phyloP scores from a whole-genome alignment of 35 echinoderm and acorn worm genomes.

The Diadema setosum region DNA sequence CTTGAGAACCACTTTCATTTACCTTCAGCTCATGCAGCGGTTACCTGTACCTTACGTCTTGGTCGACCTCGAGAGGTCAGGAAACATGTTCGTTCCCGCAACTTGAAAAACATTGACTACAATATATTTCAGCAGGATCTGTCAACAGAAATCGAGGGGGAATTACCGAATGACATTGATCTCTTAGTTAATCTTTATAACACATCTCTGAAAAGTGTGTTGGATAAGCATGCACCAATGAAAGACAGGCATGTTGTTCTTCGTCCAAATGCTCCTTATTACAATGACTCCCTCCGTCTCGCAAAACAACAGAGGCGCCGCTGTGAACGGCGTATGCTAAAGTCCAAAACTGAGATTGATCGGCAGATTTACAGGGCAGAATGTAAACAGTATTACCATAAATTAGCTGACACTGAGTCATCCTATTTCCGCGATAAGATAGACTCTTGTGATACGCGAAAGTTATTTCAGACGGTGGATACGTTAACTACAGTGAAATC shows the following conservation, averaged over 20 bases:
- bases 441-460: neutral
- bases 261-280: conserved; percentile 19
- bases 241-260: neutral
- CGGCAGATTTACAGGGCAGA: neutral
- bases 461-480: neutral
- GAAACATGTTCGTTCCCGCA: neutral
- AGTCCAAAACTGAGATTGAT: neutral
- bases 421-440: neutral
- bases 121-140: neutral
- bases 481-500: neutral
- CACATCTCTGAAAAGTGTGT: neutral
- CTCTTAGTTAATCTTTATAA: neutral
- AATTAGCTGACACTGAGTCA: neutral
- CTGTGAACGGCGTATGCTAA: neutral
- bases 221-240: conserved; percentile 13
- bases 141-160: neutral
- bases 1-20: neutral
- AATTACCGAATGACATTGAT: neutral
- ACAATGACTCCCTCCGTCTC: neutral
- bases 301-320: conserved; percentile 20
- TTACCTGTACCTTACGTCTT: neutral
- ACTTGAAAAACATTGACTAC: neutral
- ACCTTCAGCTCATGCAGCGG: neutral
- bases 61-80: neutral
- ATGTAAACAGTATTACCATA: neutral